Conservation (phyloP, 1,140 invertebrate species). For the Neodiprion fabricii region DNA sequence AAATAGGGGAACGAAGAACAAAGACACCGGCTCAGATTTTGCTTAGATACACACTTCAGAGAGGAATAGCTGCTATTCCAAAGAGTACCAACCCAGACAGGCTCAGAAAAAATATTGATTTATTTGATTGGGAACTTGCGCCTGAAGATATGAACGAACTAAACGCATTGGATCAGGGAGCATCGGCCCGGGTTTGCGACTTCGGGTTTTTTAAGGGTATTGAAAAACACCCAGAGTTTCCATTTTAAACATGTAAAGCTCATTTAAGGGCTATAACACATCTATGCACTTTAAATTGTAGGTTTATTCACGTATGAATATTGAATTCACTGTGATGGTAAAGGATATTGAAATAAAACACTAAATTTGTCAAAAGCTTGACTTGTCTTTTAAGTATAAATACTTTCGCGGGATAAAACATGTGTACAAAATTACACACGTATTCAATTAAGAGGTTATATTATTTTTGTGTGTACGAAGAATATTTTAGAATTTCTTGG, state of each 20-base stretch:
- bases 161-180: constrained; percentile 64
- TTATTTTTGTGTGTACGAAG: too few relatives aligned
- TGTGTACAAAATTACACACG: too few relatives aligned
- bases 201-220: constrained; percentile 66
- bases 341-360: too few relatives aligned
- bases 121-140: constrained; percentile 58
- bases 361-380: too few relatives aligned
- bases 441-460: too few relatives aligned
- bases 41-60: constrained; percentile 65
- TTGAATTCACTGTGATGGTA: too few relatives aligned
- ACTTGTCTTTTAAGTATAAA: too few relatives aligned
- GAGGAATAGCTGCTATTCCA: constrained; percentile 67
- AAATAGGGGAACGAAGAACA: constrained; percentile 67
- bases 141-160: constrained; percentile 49
- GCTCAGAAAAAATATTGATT: constrained; percentile 65
- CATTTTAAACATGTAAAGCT: constrained; percentile 37
- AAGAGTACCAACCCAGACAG: constrained; percentile 66
- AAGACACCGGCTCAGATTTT: constrained; percentile 70
- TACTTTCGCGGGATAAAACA: too few relatives aligned
- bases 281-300: too few relatives aligned
- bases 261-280: too few relatives aligned
- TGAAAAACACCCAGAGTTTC: constrained; percentile 66
- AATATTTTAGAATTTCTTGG: too few relatives aligned
- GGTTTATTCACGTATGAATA: too few relatives aligned
- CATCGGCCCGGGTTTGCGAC: constrained; percentile 67